These are phyloP conservation scores for Lepisosteus oculatus DNA, from an alignment of 2,113 vertebrate genomes.

Conservation along the genomic window DNA sequence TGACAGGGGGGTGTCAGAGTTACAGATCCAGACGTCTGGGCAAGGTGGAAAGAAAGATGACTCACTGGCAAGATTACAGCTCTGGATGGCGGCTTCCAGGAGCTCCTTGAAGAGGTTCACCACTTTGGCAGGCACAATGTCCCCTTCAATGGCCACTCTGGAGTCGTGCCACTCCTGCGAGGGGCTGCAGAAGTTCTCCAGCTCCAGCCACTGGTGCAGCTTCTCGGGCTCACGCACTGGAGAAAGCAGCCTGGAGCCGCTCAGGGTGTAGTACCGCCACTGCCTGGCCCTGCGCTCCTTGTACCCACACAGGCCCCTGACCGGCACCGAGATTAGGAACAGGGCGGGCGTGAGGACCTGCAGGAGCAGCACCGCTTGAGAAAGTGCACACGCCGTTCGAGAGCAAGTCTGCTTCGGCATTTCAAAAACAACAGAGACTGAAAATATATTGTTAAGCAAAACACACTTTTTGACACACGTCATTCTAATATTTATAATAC, in stretches of 20 bases:
- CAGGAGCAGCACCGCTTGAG: slow-evolving; percentile 10
- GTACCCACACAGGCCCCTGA: slow-evolving; percentile 70
- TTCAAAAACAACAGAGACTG: no score
- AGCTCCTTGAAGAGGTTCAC: slow-evolving; percentile 66
- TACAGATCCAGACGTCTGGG: no score
- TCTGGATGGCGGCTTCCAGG: slow-evolving; percentile 64
- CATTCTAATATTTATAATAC: no score
- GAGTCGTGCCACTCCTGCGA: slow-evolving; percentile 73
- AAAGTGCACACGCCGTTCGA: no score
- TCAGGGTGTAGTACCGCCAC: slow-evolving; percentile 74
- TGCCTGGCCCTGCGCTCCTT: slow-evolving; percentile 49
- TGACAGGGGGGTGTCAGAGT: no score
- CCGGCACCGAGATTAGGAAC: slow-evolving; percentile 71
- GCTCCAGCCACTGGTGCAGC: slow-evolving; percentile 74
- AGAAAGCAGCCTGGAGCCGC: slow-evolving; percentile 61
- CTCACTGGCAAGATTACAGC: slow-evolving; percentile 68
- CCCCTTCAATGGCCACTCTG: slow-evolving; percentile 70
- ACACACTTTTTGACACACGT: no score
- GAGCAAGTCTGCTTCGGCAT: no score
- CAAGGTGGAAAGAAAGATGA: background rate
- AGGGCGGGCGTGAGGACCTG: slow-evolving; percentile 74
- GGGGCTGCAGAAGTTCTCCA: slow-evolving; percentile 70
- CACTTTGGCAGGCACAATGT: slow-evolving; percentile 73
- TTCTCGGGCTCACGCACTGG: slow-evolving; percentile 72
- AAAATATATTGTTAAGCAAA: no score